Conservation (phyloP, 2,888 invertebrate species). For the Cerastis rubricosa region DNA sequence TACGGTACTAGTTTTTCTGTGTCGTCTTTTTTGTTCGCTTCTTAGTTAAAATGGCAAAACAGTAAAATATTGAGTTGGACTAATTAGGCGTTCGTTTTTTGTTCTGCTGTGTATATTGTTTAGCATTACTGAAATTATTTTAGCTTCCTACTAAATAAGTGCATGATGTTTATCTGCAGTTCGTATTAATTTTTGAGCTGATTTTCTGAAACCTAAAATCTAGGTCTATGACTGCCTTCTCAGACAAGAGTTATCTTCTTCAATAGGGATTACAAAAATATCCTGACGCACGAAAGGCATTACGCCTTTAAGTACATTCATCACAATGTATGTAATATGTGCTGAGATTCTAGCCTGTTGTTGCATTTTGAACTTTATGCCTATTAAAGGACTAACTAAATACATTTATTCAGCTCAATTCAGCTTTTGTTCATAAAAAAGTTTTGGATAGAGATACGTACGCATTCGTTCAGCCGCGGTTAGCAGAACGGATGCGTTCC, state of each 20-base stretch:
- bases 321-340: neutral
- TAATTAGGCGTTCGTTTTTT: slow-evolving; percentile 56
- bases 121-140: slow-evolving; percentile 19
- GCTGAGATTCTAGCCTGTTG: neutral
- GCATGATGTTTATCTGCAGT: slow-evolving; percentile 43
- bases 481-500: neutral
- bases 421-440: neutral
- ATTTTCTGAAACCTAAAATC: neutral
- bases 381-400: neutral
- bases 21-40: slow-evolving; percentile 59
- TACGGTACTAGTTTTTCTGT: slow-evolving; percentile 50
- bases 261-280: neutral
- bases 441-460: neutral
- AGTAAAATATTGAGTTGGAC: slow-evolving; percentile 34
- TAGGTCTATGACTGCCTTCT: slow-evolving; percentile 1
- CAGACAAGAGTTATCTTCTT: neutral
- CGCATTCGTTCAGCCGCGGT: neutral
- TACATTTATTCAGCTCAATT: neutral
- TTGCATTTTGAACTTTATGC: neutral
- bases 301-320: neutral
- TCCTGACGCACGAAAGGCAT: too few species aligned
- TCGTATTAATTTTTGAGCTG: neutral
- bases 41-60: slow-evolving; percentile 29
- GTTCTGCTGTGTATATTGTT: slow-evolving; percentile 34
- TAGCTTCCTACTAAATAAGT: slow-evolving; percentile 26